phyloP scores from a whole-genome alignment of 2,888 invertebrate species.

The Crioceris asparagi region DNA sequence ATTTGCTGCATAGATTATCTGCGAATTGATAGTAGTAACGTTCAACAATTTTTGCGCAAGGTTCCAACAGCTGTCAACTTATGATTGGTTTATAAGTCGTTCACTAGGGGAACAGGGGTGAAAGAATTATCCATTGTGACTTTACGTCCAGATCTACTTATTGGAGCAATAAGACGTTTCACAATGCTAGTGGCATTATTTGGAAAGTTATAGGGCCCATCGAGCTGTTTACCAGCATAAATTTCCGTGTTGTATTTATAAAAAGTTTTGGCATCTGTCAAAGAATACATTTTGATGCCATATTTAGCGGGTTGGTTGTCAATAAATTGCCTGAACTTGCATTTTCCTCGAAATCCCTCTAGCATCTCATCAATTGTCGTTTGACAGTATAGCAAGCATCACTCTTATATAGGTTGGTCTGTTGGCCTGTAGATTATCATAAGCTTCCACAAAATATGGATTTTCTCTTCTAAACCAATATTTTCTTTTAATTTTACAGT shows the following conservation, averaged over 20 bases:
- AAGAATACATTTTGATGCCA: constrained; percentile 24
- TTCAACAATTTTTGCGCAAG: constrained; percentile 17
- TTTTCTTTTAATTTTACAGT: too few species aligned
- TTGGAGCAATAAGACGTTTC: constrained; percentile 11
- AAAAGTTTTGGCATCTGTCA: constrained; percentile 21
- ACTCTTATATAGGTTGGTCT: too few species aligned
- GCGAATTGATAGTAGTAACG: constrained; percentile 1
- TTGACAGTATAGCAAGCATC: too few species aligned
- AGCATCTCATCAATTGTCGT: constrained; percentile 25
- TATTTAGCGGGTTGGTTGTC: constrained; percentile 25
- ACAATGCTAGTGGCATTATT: constrained; percentile 19
- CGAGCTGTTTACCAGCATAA: constrained; percentile 22
- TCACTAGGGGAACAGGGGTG: constrained; percentile 11
- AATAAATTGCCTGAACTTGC: constrained; percentile 26
- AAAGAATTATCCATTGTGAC: constrained; percentile 20
- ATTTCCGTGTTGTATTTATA: constrained; percentile 24
- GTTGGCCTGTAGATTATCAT: too few species aligned
- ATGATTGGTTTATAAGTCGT: constrained; percentile 11
- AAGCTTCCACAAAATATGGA: too few species aligned
- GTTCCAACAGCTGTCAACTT: constrained; percentile 21
- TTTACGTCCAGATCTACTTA: constrained; percentile 16
- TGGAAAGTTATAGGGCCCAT: constrained; percentile 15
- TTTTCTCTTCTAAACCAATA: too few species aligned
- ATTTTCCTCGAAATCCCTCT: constrained; percentile 22
- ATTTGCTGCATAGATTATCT: constrained; percentile 1